These are phyloP conservation scores for Merodon equestris DNA, from an alignment of 2,888 invertebrate genomes.

Conservation along the genomic window DNA sequence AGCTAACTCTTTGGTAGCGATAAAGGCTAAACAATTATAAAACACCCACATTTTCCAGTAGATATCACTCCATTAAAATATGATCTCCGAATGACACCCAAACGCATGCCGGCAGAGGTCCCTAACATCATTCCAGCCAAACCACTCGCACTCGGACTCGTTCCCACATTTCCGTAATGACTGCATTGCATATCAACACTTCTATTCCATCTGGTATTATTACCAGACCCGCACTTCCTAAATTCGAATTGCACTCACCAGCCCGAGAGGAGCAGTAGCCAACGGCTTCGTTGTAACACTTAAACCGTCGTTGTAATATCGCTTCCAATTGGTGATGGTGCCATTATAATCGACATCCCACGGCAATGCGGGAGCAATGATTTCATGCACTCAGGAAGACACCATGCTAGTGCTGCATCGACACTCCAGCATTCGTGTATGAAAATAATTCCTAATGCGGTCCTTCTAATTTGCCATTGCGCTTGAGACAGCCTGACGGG, in stretches of 20 bases:
- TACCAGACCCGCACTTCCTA: conserved; percentile 45
- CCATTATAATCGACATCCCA: conserved; percentile 40
- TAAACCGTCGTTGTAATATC: conserved; percentile 23
- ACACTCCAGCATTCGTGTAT: conserved; percentile 15
- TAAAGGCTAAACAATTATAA: no score
- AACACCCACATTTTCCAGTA: no score
- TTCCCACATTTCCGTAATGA: not conserved
- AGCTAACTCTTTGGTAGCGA: no score
- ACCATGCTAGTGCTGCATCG: no score
- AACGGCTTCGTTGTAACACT: conserved; percentile 9
- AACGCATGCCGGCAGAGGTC: no score
- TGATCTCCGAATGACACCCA: no score
- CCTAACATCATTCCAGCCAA: no score
- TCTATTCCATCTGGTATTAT: conserved; percentile 26
- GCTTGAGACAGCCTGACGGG: not conserved
- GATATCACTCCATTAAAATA: no score
- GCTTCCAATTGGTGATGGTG: conserved; percentile 14
- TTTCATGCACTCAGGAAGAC: conserved; percentile 16
- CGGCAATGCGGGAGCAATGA: conserved; percentile 27
- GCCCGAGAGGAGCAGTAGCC: conserved; percentile 37
- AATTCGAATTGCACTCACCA: conserved; percentile 53
- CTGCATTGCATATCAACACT: conserved; percentile 46
- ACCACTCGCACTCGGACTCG: no score
- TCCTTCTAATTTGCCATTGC: conserved; percentile 53
- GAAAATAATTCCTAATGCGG: conserved; percentile 61